Base-by-base conservation (phyloP, 53 echinoderm and acorn worm genomes). In the Paelopatides confundens region DNA sequence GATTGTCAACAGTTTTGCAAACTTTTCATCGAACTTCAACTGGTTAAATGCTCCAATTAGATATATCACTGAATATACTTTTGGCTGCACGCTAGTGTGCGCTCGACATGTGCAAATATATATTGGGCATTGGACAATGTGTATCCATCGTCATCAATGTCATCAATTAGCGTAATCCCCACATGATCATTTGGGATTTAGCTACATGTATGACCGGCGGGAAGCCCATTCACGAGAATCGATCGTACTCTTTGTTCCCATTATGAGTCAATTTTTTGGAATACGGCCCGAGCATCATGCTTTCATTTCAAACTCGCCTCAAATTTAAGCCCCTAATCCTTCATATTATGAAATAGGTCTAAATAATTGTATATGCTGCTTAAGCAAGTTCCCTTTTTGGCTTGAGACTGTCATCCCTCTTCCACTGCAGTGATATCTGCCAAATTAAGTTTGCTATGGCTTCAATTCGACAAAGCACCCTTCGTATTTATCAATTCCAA, bases 221-320 rank as follows among this genome's bases (percentile, higher is more conserved):
- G 87, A 77, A 26, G 78, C 76, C 87, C 87, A 87, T 35, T 87
- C 64, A 46, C 85, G 85, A 85, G 71, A 90, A 76, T 77, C 70
- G 23, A 2, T 90, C 51, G 65, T 90, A 90, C 67, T 90, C 65
- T 13, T 85, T 76, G 12, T 90, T 67, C 46, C 77, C 86, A 21
- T 49, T 62, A n/a, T 64, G 13, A 10, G 77, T 50, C 66, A 86
- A 29, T 7, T 29, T 66, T 66, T 34, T 66, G 67, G 34, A 27
- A 66, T 3, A 35, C 64, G 3, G 46, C 51, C 29, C 84, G 69
- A 26, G 35, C 36, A 35, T 38, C 62, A 17, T 17, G 23, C 27
- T 51, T 51, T 35, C 17, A 9, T 24, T 82, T 18, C 23, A 90
- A 23, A 24, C 85, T 71, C 23, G 90, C 90, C 27, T 85, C 85